Percentiles rank a stretch among this genome's conserved stretches.
Conservation (phyloP, 2,888 invertebrate genomes). For the Diadegma fenestrale region DNA sequence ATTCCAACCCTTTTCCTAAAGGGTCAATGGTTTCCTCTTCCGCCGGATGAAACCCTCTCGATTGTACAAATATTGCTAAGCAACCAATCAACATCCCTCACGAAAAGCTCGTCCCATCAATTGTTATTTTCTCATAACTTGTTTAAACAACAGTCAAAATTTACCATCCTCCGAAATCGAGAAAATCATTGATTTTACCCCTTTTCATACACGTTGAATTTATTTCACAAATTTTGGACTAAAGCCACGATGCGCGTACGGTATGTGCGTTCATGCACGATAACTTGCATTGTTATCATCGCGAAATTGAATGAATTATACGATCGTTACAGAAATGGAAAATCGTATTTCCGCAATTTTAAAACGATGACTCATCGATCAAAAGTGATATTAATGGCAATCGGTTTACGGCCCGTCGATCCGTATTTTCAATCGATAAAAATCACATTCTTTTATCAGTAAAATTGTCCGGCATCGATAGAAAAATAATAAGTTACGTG, state of each 20-base stretch:
- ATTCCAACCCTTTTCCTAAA: conserved; percentile 35
- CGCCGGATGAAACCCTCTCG: conserved; percentile 43
- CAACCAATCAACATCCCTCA: conserved; percentile 48
- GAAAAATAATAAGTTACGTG: conserved; percentile 58
- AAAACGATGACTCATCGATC: conserved; percentile 22
- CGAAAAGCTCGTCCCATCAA: conserved; percentile 4
- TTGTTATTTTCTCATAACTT: background rate
- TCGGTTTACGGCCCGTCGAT: conserved; percentile 8
- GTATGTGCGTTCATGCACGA: background rate
- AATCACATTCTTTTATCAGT: conserved; percentile 42
- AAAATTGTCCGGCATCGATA: conserved; percentile 42
- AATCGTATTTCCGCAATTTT: conserved; percentile 42
- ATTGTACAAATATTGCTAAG: conserved; percentile 50
- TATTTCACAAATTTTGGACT: too few relatives aligned
- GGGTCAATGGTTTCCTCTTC: conserved; percentile 56
- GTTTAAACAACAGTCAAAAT: too few relatives aligned
- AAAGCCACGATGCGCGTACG: too few relatives aligned
- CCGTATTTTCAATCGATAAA: conserved; percentile 24
- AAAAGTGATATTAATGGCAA: conserved; percentile 22
- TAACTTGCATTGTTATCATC: background rate
- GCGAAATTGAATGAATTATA: conserved; percentile 16
- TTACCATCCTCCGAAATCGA: too few relatives aligned
- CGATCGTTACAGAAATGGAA: background rate
- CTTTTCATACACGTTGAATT: too few relatives aligned
- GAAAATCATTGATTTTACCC: too few relatives aligned